Conservation (phyloP, 2,888 invertebrate species). For the Drosophila subquinaria region DNA sequence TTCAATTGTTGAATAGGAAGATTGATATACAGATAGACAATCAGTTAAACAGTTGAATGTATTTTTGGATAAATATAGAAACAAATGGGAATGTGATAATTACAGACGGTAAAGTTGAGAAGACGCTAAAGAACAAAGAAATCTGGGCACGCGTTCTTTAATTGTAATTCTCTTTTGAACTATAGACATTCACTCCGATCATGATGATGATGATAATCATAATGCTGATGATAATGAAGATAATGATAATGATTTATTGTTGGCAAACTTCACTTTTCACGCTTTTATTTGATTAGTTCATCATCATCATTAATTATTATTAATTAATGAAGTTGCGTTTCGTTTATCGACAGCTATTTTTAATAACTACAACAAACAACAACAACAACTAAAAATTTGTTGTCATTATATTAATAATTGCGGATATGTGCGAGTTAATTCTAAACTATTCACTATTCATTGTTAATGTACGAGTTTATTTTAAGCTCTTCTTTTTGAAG, state of each 20-base stretch:
- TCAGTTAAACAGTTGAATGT: neutral
- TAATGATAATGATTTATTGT: conserved; percentile 36
- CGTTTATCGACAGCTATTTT: conserved; percentile 51
- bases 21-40: too few species aligned
- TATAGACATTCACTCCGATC: conserved; percentile 26
- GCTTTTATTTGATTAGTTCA: conserved; percentile 76
- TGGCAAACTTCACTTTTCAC: conserved; percentile 66
- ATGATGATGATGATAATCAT: too few species aligned
- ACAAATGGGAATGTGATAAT: conserved; percentile 1
- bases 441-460: conserved; percentile 50
- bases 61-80: neutral
- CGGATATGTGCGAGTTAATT: conserved; percentile 63
- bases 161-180: conserved; percentile 9
- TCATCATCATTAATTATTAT: conserved; percentile 78
- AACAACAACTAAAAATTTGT: conserved; percentile 40
- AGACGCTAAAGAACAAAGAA: conserved; percentile 15
- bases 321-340: conserved; percentile 64
- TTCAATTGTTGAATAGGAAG: neutral
- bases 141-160: conserved; percentile 43
- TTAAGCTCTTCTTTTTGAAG: too few species aligned
- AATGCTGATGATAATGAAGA: conserved; percentile 2
- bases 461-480: conserved; percentile 25
- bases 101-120: neutral
- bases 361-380: conserved; percentile 30
- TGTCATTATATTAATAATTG: conserved; percentile 72